A percentile compares a stretch with the other conserved stretches of the same genome.
These are phyloP conservation scores for Lepisosteus oculatus DNA, from an alignment of 2,113 vertebrate genomes.

Conservation along the genomic window DNA sequence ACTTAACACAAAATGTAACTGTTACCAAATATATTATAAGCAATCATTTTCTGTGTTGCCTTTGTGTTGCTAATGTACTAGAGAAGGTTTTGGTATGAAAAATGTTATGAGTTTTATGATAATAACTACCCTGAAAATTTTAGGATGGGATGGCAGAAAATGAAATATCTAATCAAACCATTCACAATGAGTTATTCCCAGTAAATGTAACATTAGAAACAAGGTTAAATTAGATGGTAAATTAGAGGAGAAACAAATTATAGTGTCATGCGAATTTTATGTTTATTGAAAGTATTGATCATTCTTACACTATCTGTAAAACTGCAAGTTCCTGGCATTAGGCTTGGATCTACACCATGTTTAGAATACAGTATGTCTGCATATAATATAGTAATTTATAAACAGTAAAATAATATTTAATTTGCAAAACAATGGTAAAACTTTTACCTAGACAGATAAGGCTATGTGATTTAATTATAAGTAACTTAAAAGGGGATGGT, in stretches of 20 bases:
- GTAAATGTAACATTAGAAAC: background rate
- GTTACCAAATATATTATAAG: too few species aligned
- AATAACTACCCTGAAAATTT: too few species aligned
- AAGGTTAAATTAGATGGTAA: conserved; percentile 6
- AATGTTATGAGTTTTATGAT: too few species aligned
- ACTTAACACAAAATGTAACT: too few species aligned
- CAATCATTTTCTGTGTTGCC: too few species aligned
- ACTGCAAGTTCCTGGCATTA: background rate
- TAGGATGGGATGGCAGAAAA: background rate
- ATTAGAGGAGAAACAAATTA: background rate
- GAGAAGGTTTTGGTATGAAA: conserved; percentile 29
- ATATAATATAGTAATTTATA: background rate
- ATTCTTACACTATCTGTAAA: background rate
- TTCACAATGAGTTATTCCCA: background rate
- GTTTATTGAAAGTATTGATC: background rate
- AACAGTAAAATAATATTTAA: background rate
- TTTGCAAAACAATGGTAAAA: background rate
- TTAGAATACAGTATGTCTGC: background rate
- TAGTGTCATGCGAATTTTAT: background rate
- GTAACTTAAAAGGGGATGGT: background rate
- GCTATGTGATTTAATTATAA: background rate
- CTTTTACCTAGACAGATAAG: background rate
- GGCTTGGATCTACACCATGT: background rate
- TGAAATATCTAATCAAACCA: background rate
- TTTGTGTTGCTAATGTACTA: background rate